Evolutionary conservation across 2,888 invertebrate species (phyloP).

Genomic region (Amiota communis): DNA sequence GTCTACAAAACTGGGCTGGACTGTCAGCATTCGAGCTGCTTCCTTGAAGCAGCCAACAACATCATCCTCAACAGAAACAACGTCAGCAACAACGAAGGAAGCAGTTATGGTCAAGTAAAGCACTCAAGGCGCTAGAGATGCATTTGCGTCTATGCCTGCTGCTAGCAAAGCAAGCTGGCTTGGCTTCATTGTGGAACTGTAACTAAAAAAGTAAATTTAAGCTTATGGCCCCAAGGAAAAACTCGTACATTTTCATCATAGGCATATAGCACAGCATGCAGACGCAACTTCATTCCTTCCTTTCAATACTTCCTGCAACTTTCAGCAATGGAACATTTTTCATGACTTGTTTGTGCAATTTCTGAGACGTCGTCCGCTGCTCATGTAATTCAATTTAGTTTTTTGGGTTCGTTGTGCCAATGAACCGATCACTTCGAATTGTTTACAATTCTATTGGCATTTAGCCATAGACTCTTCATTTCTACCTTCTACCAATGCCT

Average conservation of each 20-base stretch:
- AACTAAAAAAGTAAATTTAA: conserved; percentile 52
- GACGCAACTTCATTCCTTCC: neutral
- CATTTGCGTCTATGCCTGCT: conserved; percentile 20
- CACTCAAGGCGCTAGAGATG: conserved; percentile 9
- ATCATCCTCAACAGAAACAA: neutral
- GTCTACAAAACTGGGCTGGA: conserved; percentile 50
- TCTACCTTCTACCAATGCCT: neutral
- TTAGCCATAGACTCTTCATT: conserved; percentile 58
- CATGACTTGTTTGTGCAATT: conserved; percentile 66
- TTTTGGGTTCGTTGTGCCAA: conserved; percentile 41
- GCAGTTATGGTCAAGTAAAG: conserved; percentile 25
- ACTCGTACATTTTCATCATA: conserved; percentile 65
- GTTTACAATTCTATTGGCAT: conserved; percentile 61
- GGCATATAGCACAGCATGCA: conserved; percentile 33
- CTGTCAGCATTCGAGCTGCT: conserved; percentile 42
- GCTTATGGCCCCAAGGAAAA: conserved; percentile 49
- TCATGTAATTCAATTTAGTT: conserved; percentile 62
- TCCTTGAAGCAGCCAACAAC: conserved; percentile 39
- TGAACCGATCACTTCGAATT: conserved; percentile 42
- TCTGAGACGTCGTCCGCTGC: conserved; percentile 58
- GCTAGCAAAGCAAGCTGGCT: conserved; percentile 6
- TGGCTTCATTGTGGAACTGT: conserved; percentile 56
- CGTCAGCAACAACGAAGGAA: neutral
- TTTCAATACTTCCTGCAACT: neutral
- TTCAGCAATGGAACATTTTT: conserved; percentile 48